Percentiles rank a stretch among this genome's conserved stretches.
Conservation (phyloP, 2,797 vertebrate genomes). For the Mus spretus region DNA sequence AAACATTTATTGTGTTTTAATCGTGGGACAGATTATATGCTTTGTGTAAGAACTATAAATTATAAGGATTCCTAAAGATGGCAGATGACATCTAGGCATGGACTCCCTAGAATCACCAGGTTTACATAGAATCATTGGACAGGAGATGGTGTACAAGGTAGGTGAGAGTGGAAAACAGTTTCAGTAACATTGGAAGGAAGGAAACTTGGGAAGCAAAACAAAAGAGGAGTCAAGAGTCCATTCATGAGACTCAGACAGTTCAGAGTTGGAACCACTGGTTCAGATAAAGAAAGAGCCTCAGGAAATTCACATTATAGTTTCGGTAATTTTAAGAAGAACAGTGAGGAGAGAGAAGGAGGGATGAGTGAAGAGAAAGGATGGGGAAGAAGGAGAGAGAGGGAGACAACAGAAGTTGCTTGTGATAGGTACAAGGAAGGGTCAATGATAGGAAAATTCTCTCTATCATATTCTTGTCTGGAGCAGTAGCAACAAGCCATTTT, state of each 20-base stretch:
- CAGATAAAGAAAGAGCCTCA: background rate
- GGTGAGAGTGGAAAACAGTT: background rate
- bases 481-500: background rate
- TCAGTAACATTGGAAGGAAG: background rate
- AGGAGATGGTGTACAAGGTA: background rate
- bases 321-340: background rate
- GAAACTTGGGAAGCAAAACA: background rate
- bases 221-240: background rate
- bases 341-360: background rate
- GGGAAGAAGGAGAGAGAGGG: background rate
- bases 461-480: background rate
- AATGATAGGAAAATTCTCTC: background rate
- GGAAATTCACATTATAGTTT: background rate
- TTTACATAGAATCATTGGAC: background rate
- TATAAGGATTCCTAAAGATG: background rate
- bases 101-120: background rate
- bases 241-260: background rate
- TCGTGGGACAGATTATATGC: background rate
- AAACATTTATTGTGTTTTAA: constrained; percentile 10
- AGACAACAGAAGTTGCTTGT: background rate
- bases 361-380: background rate
- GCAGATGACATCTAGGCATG: background rate
- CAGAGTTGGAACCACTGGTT: background rate
- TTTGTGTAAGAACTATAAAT: background rate
- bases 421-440: background rate